phyloP scores from a whole-genome alignment of 2,797 vertebrate genomes.

The Macropus fuliginosus region DNA sequence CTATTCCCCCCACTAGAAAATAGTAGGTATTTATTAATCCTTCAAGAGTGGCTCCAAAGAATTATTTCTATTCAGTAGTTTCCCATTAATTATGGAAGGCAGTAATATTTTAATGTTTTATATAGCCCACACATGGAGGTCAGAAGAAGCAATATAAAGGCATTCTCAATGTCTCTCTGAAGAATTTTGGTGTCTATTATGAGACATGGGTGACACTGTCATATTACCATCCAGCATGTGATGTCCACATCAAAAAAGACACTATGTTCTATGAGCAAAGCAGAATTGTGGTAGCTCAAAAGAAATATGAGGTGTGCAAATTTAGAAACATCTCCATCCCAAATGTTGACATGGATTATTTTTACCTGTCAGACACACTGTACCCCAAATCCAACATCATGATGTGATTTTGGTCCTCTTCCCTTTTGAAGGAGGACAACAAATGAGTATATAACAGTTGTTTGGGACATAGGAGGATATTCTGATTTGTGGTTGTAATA shows the following conservation, averaged over 20 bases:
- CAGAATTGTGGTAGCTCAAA: not conserved
- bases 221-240: too few relatives aligned
- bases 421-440: not conserved
- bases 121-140: too few relatives aligned
- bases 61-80: not conserved
- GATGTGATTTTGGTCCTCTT: not conserved
- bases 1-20: too few relatives aligned
- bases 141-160: too few relatives aligned
- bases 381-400: not conserved
- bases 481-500: constrained; percentile 23
- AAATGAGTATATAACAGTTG: not conserved
- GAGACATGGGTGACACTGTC: too few relatives aligned
- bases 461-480: not conserved
- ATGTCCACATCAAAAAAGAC: not conserved
- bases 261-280: not conserved
- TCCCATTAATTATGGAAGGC: not conserved
- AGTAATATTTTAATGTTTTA: not conserved
- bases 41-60: not conserved
- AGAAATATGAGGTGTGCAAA: not conserved
- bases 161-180: too few relatives aligned
- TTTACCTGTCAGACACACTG: not conserved
- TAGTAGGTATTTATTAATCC: too few relatives aligned
- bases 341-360: not conserved
- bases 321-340: not conserved
- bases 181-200: too few relatives aligned